These are phyloP conservation scores for Chlamydotis undulata DNA, from an alignment of 2,113 vertebrate genomes.

Conservation along the genomic window DNA sequence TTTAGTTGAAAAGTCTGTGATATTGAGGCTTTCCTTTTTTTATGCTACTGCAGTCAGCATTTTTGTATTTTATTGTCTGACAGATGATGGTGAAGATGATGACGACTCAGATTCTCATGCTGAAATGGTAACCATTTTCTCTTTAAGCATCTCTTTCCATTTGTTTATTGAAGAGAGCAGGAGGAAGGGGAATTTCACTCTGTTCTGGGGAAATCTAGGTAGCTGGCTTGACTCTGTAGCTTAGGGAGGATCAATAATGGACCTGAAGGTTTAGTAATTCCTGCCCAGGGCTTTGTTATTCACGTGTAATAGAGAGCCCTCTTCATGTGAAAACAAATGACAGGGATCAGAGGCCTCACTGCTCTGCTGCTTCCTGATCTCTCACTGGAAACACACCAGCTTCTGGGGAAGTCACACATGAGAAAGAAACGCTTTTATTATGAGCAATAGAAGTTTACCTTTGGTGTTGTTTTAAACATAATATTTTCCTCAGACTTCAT, in stretches of 20 bases:
- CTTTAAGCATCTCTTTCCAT: not conserved
- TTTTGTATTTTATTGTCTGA: not conserved
- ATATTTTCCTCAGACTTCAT: not conserved
- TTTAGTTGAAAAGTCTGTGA: not conserved
- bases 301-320: not conserved
- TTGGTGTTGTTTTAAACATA: not conserved
- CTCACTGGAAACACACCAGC: not conserved
- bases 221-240: not conserved
- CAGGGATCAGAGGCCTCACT: not conserved
- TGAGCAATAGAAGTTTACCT: not conserved
- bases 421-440: not conserved
- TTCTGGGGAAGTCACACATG: rapidly evolving
- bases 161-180: not conserved
- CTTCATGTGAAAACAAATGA: not conserved
- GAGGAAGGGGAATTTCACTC: not conserved
- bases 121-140: slow-evolving; percentile 26
- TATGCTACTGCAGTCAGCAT: rapidly evolving
- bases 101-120: not conserved
- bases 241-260: not conserved
- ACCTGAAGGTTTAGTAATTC: not conserved
- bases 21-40: not conserved
- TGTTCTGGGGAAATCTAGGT: not conserved
- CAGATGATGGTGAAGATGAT: slow-evolving; percentile 50
- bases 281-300: not conserved
- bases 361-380: not conserved